These are phyloP conservation scores for Amniataba percoides DNA, from an alignment of 2,797 vertebrate genomes.

Conservation along the genomic window DNA sequence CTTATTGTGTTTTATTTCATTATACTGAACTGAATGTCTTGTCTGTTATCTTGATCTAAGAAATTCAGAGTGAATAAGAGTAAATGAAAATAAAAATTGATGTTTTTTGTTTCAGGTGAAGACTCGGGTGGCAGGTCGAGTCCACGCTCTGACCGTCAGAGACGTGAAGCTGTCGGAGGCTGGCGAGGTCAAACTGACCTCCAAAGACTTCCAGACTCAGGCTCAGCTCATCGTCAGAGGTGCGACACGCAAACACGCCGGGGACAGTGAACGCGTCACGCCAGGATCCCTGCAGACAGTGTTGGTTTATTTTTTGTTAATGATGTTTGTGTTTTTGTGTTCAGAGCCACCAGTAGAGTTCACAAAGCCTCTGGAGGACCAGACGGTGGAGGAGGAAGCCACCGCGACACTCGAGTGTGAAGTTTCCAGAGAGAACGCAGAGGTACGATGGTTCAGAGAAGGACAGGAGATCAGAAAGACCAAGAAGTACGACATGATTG, in stretches of 20 bases:
- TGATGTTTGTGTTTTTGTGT: not conserved
- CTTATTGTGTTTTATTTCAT: no score
- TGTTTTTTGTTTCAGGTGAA: slow-evolving; percentile 86
- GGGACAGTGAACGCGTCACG: not conserved
- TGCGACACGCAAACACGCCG: slow-evolving; percentile 63
- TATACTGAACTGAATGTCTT: not conserved
- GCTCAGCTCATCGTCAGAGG: slow-evolving; percentile 94
- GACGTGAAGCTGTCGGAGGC: slow-evolving; percentile 92
- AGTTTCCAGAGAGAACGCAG: slow-evolving; percentile 94
- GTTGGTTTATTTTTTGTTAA: no score
- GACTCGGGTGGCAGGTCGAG: slow-evolving; percentile 89
- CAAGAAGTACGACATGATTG: slow-evolving; percentile 93
- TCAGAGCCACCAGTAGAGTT: slow-evolving; percentile 94
- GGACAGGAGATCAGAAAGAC: slow-evolving; percentile 95
- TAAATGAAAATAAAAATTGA: not conserved
- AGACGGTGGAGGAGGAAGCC: slow-evolving; percentile 97
- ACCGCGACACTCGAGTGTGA: slow-evolving; percentile 93
- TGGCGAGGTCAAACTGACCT: slow-evolving; percentile 91
- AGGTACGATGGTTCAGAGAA: slow-evolving; percentile 95
- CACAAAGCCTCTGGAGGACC: slow-evolving; percentile 95
- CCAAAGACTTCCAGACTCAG: slow-evolving; percentile 94
- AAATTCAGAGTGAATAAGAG: no score
- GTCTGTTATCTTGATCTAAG: not conserved
- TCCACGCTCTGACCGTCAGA: slow-evolving; percentile 91
- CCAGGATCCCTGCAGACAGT: not conserved